Evolutionary conservation across 1,140 invertebrate species (phyloP).

Genomic region (Heliconius himera): DNA sequence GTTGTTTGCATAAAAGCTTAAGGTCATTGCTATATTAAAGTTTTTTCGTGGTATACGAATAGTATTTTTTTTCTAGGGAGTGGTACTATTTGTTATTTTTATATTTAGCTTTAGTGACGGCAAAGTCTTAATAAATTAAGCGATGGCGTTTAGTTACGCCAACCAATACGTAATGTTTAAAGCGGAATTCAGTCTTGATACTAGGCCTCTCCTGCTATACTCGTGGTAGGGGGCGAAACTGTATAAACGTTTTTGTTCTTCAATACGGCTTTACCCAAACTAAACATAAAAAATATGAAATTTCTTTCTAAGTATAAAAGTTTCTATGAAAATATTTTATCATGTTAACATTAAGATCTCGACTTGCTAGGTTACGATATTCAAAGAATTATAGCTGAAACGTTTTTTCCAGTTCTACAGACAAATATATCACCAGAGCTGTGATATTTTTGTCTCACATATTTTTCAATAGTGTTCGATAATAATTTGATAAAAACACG

Average conservation of each 20-base stretch:
- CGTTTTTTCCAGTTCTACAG: not conserved
- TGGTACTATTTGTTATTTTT: not conserved
- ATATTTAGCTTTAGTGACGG: too few species aligned
- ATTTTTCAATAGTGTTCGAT: too few species aligned
- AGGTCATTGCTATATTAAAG: slow-evolving; percentile 6
- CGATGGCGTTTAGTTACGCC: too few species aligned
- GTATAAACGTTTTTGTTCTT: too few species aligned
- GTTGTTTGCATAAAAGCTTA: slow-evolving; percentile 15
- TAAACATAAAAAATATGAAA: not conserved
- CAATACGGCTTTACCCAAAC: too few species aligned
- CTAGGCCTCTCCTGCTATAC: too few species aligned
- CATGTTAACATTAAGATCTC: not conserved
- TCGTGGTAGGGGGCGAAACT: too few species aligned
- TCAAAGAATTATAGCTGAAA: not conserved
- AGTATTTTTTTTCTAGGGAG: not conserved
- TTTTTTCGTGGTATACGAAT: not conserved
- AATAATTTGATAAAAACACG: too few species aligned
- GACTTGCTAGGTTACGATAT: not conserved
- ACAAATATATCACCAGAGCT: not conserved
- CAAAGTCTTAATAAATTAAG: too few species aligned
- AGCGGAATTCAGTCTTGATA: too few species aligned
- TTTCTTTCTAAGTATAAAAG: not conserved
- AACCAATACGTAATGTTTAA: too few species aligned
- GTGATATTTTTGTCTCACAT: too few species aligned
- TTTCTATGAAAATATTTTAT: not conserved